Evolutionary conservation across 2,113 vertebrate species (phyloP), one percentile per base, ranked within the genome.

Genomic region (Hippocampus barbouri): DNA sequence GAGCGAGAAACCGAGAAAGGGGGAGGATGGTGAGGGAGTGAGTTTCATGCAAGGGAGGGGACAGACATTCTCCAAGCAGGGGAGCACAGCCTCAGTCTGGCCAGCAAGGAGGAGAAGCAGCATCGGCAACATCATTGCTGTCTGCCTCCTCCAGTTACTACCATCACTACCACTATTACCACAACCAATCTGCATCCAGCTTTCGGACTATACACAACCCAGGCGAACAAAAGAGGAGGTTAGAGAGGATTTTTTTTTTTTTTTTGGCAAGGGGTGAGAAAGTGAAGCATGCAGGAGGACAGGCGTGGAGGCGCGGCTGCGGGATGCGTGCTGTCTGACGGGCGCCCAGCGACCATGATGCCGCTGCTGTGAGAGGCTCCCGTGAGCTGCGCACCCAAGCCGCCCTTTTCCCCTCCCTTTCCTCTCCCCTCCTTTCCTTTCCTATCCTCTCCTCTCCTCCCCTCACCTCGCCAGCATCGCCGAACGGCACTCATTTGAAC

Each of bases 361-460:
- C 59, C 27, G 85, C 90, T 88, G 86, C 90, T 87, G 80, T 89
- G 86, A 89, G 87, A 89, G 88, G 85, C 86, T 73, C 71, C 85
- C 84, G 79, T 81, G 86, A 89, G 84, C 88, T 87, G 86, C 87
- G 85, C 82, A 89, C 88, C 81, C 82, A 85, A 38, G 83, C 82
- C 70, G 10, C 80, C 72, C 73, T 70, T 69, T 69, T 79, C 71
- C 80, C 85, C 70, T 79, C 71, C 80, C 78, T 69, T 51, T 30
- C 66, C 25, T 57, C 34, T 38, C 71, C 80, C 83, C 68, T 79
- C 71, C 80, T 78, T 20, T 54, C 66, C 27, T 27, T 27, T 27
- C 64, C 64, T 66, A 38, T 38, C 34, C 30, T 49, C 27, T 38
- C 49, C 81, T 27, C 43, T 18, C 64, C 64, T 66, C 64, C n/a